phyloP scores from a whole-genome alignment of 2,888 invertebrate genomes.

The Leptopilina syphax region DNA sequence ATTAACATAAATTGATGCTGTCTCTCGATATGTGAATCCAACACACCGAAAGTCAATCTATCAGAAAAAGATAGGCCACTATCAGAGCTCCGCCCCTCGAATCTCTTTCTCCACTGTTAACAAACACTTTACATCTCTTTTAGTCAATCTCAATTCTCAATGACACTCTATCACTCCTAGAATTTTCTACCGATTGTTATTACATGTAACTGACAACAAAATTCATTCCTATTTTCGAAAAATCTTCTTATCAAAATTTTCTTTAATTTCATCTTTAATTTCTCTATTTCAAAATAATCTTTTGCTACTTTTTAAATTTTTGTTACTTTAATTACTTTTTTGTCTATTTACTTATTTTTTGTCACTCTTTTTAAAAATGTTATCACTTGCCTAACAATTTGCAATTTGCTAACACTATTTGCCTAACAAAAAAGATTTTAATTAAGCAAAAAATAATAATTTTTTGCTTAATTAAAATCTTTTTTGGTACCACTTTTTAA shows the following conservation, averaged over 20 bases:
- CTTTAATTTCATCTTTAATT: too few relatives aligned
- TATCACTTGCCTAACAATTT: neutral
- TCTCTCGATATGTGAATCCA: conserved; percentile 47
- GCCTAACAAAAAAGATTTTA: too few relatives aligned
- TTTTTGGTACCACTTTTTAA: too few relatives aligned
- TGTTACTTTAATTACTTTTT: too few relatives aligned
- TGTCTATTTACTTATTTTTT: too few relatives aligned
- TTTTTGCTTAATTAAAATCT: too few relatives aligned
- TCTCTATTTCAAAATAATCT: too few relatives aligned
- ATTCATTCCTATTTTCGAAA: too few relatives aligned
- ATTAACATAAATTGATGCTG: conserved; percentile 10
- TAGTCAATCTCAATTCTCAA: conserved; percentile 59
- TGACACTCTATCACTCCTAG: conserved; percentile 64
- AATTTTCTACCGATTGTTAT: conserved; percentile 43
- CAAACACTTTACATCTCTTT: conserved; percentile 59
- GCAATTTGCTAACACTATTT: too few relatives aligned
- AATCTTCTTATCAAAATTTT: too few relatives aligned
- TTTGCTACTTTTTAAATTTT: neutral
- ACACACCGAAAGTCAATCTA: conserved; percentile 61
- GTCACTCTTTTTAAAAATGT: too few relatives aligned
- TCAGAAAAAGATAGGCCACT: conserved; percentile 62
- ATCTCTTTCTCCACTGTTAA: conserved; percentile 62
- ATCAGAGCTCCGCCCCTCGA: conserved; percentile 75
- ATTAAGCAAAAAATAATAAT: too few relatives aligned
- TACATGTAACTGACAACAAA: neutral